phyloP scores from a whole-genome alignment of 2,113 vertebrate genomes.

The Orientallactaga bullata region DNA sequence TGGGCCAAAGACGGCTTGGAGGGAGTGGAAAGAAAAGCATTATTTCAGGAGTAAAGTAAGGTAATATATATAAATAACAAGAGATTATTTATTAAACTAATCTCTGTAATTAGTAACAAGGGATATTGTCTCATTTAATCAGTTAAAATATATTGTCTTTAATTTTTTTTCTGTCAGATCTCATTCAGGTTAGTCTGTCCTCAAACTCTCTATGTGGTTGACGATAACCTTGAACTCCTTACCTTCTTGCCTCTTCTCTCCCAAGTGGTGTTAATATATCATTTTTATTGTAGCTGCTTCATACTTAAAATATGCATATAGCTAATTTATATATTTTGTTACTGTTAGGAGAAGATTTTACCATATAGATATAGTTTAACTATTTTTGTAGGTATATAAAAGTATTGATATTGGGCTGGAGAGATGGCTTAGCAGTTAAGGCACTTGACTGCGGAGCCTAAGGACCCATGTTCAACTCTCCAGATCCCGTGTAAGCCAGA shows the following conservation, averaged over 20 bases:
- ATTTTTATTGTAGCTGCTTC: background rate
- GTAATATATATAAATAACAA: background rate
- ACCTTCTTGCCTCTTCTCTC: background rate
- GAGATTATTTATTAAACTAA: background rate
- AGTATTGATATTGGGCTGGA: background rate
- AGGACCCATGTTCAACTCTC: no score
- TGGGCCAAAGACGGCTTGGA: background rate
- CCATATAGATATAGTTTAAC: background rate
- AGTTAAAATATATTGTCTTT: background rate
- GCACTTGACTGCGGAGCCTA: no score
- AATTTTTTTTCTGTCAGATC: background rate
- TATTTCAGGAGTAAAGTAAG: background rate
- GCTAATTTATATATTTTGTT: background rate
- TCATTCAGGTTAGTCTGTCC: background rate
- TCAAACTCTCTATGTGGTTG: background rate
- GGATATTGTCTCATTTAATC: background rate
- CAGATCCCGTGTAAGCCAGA: no score
- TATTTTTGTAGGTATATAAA: background rate
- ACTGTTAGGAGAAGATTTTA: background rate
- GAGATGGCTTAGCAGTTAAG: no score
- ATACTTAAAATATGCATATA: background rate
- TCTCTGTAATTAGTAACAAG: background rate
- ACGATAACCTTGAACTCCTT: background rate
- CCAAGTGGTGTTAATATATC: background rate
- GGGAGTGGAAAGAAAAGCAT: background rate